Evolutionary conservation across 1,140 invertebrate genomes (phyloP).

Genomic region (Drosophila lini): DNA sequence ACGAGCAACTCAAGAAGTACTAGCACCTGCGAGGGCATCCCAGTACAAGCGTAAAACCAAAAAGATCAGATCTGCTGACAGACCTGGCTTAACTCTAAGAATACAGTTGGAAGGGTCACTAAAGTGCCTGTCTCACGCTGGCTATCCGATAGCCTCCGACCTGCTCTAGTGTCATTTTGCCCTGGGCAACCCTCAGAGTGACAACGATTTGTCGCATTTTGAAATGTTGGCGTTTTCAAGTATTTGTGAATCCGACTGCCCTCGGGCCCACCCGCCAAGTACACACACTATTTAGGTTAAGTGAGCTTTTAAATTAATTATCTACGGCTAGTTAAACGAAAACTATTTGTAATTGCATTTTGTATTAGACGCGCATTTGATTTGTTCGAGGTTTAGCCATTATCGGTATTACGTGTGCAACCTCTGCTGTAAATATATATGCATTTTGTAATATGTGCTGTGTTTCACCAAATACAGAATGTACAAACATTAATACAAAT

Average conservation of each 20-base stretch:
- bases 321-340: conserved; percentile 19
- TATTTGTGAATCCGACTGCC: conserved; percentile 40
- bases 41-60: conserved; percentile 75
- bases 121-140: conserved; percentile 53
- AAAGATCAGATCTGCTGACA: conserved; percentile 43
- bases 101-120: conserved; percentile 40
- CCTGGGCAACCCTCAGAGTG: conserved; percentile 14
- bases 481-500: conserved; percentile 41
- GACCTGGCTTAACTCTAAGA: conserved; percentile 41
- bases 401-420: conserved; percentile 28
- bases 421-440: conserved; percentile 69
- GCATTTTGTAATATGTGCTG: conserved; percentile 47
- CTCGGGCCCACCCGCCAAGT: conserved; percentile 16
- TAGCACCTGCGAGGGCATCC: conserved; percentile 79
- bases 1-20: conserved; percentile 93
- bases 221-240: conserved; percentile 52
- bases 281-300: conserved; percentile 53
- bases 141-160: conserved; percentile 50
- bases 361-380: conserved; percentile 59
- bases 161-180: conserved; percentile 33
- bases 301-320: conserved; percentile 35
- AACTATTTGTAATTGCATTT: conserved; percentile 42
- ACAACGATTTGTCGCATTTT: conserved; percentile 42
- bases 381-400: conserved; percentile 25
- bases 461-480: conserved; percentile 17